Evolutionary conservation across 2,797 vertebrate genomes (phyloP), one percentile per base, ranked within the genome.

Genomic region (Hemibagrus guttatus): DNA sequence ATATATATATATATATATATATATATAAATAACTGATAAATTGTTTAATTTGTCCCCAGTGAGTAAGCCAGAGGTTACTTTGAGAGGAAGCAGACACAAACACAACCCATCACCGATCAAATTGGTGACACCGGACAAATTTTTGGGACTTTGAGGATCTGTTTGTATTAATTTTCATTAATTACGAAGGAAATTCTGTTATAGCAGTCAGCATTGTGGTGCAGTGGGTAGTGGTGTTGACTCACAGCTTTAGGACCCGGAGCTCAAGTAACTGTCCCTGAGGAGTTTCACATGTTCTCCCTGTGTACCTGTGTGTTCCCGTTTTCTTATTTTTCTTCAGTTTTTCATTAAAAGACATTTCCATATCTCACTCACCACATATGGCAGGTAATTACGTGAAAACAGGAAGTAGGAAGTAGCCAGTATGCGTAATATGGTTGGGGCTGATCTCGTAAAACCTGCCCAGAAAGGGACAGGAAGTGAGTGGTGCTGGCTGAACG

Each of bases 401-500:
- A 86, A 82, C 58, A 72, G 78, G 79, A 81, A 63, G 46, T 31
- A 64, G 68, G 79, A 81, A 81, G 58, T 42, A 72, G 66, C 5
- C 68, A 54, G 68, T 61, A 64, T 49, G 28, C 19, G 49, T 64
- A 79, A 87, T 39, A 76, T 35, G 56, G 46, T 14, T 9, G 6
- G 35, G 26, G 26, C 13, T 46, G 28, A 56, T 84, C 68, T 52
- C 16, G n/a, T 69, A 74, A 79, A 68, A 79, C 63, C 58, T n/a
- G 68, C 52, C 7, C 28, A 6, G 39, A 81, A 63, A 14, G 42
- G 19, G 23, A 82, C 54, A 89, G 85, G 86, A 89, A 81, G 74
- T 64, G 69, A 88, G 79, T 4, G 66, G 13, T 75, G 81, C 63
- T 78, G 59, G 58, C 31, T 26, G 54, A 84, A 46, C 39, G 56